Percentiles rank a stretch among this genome's conserved stretches.
These are phyloP conservation scores for Syrrhaptes paradoxus DNA, from an alignment of 2,113 vertebrate species.

Conservation along the genomic window DNA sequence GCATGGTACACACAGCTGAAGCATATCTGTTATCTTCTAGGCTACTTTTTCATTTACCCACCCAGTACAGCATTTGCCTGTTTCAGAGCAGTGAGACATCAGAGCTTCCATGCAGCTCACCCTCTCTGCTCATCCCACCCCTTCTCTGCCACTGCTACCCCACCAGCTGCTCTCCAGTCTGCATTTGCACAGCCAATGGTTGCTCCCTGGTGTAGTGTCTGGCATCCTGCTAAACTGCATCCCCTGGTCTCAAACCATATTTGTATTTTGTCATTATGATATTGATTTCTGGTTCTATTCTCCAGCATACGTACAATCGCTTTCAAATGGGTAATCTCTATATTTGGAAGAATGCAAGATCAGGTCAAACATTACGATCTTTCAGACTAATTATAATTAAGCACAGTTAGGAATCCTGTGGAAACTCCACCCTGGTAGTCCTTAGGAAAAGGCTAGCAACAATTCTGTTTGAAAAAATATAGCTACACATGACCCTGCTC, in stretches of 20 bases:
- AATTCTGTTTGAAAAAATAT: background rate
- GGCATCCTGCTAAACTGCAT: background rate
- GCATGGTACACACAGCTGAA: background rate
- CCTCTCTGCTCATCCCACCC: background rate
- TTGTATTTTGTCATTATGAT: background rate
- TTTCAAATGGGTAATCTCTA: background rate
- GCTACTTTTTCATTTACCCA: background rate
- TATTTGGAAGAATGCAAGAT: background rate
- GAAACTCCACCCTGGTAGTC: background rate
- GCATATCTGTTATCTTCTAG: background rate
- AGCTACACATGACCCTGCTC: background rate
- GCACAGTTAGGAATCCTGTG: background rate
- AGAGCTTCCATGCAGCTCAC: background rate
- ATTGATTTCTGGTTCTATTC: background rate
- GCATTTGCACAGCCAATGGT: fast-evolving
- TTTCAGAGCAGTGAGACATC: background rate
- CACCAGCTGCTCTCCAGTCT: background rate
- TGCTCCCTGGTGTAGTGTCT: fast-evolving
- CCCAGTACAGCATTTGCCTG: background rate
- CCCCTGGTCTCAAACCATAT: background rate
- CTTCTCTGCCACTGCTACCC: background rate
- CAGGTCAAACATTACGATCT: background rate
- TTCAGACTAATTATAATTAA: background rate
- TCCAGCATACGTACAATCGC: background rate
- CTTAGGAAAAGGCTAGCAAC: background rate